A percentile compares a stretch with the other conserved stretches of the same genome.
Conservation (phyloP, 2,888 invertebrate genomes). For the Pachydiplax longipennis region DNA sequence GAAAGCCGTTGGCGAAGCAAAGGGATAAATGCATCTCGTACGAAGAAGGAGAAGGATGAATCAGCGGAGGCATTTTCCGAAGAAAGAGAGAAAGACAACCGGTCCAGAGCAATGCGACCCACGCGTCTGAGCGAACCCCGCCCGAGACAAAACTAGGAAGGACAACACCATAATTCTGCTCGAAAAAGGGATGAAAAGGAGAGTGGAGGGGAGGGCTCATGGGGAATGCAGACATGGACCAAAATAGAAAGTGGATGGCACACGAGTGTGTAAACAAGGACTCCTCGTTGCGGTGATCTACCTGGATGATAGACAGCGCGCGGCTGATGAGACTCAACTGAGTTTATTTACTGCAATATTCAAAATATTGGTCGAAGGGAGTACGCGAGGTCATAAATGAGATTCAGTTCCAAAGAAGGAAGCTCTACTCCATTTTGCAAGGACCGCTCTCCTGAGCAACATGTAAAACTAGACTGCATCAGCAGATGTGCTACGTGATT, state of each 20-base stretch:
- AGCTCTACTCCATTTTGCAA: too few species aligned
- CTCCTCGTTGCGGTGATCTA: neutral
- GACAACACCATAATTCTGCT: neutral
- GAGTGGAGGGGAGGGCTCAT: neutral
- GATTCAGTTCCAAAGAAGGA: too few species aligned
- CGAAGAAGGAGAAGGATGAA: neutral
- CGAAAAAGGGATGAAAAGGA: neutral
- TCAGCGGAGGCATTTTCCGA: constrained; percentile 17
- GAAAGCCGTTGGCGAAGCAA: too few species aligned
- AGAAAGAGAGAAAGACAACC: neutral
- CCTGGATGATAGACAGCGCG: neutral
- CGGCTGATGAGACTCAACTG: neutral
- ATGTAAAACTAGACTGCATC: too few species aligned
- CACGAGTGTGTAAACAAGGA: neutral
- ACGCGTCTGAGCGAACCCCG: neutral
- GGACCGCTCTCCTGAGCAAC: too few species aligned
- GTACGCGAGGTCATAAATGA: too few species aligned
- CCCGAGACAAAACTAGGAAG: neutral
- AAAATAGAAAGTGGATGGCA: neutral
- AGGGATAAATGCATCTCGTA: neutral
- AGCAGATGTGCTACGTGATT: too few species aligned
- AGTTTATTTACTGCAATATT: too few species aligned
- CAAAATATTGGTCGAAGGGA: too few species aligned
- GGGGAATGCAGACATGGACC: neutral
- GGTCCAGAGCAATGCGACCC: neutral